Percentiles rank a stretch among this genome's conserved stretches.
Conservation (phyloP, 1,140 invertebrate species). For the Lerema accius region DNA sequence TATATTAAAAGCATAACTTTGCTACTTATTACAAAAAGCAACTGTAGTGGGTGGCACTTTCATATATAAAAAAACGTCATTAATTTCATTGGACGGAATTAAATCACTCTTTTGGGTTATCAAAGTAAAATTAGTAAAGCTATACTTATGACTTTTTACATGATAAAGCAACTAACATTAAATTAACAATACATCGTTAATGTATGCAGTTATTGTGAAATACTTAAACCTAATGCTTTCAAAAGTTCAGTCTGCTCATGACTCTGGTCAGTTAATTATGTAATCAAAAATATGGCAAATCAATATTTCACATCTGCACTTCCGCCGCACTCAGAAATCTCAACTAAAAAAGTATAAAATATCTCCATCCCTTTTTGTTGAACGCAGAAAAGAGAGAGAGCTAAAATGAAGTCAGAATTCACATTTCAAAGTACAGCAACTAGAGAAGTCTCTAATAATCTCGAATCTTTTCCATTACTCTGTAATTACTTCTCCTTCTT, state of each 20-base stretch:
- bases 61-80: constrained; percentile 38
- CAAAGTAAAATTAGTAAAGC: constrained; percentile 75
- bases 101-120: constrained; percentile 52
- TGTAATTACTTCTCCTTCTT: constrained; percentile 77
- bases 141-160: constrained; percentile 76
- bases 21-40: constrained; percentile 5
- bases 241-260: constrained; percentile 68
- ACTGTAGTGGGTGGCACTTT: constrained; percentile 15
- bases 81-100: constrained; percentile 67
- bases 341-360: not conserved
- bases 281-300: constrained; percentile 71
- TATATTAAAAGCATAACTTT: no score
- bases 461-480: constrained; percentile 77
- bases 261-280: constrained; percentile 56
- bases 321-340: not conserved
- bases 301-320: constrained; percentile 37
- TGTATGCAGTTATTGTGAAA: constrained; percentile 50
- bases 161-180: constrained; percentile 59
- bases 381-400: not conserved
- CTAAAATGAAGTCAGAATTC: not conserved
- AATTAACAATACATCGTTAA: constrained; percentile 55
- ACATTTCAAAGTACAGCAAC: not conserved
- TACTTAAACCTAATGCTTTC: constrained; percentile 59
- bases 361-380: not conserved
- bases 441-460: constrained; percentile 67